Percentiles rank a stretch among this genome's conserved stretches.
Conservation (phyloP, 2,113 vertebrate species). For the Felis chaus region DNA sequence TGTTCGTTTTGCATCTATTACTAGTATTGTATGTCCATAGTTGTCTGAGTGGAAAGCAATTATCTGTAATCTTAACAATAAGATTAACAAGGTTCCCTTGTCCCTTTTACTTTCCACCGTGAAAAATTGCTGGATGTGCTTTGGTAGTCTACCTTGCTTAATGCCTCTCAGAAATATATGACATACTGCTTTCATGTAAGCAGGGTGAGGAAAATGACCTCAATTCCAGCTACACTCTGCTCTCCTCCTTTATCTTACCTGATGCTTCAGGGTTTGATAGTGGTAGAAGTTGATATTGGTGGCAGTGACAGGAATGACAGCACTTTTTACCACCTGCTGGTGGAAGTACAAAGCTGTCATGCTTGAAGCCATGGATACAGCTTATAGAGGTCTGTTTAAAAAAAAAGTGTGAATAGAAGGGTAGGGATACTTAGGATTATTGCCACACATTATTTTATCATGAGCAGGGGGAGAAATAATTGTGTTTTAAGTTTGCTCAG, state of each 20-base stretch:
- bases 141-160: conserved; percentile 40
- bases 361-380: background rate
- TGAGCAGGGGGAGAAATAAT: background rate
- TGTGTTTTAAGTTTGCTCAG: conserved; percentile 18
- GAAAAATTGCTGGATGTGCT: conserved; percentile 8
- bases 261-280: conserved; percentile 47
- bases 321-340: conserved; percentile 57
- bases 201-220: conserved; percentile 49
- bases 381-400: background rate
- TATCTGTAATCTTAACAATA: background rate
- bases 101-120: conserved; percentile 22
- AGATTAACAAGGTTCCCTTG: background rate
- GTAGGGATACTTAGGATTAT: background rate
- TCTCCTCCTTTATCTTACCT: conserved; percentile 42
- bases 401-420: conserved; percentile 16
- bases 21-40: background rate
- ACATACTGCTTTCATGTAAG: conserved; percentile 15
- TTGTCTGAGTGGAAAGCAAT: background rate
- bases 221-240: background rate
- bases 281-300: conserved; percentile 39
- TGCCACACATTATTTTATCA: conserved; percentile 6
- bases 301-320: conserved; percentile 59
- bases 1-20: background rate
- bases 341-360: conserved; percentile 59
- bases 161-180: conserved; percentile 27